These are phyloP conservation scores for Steinernema khuongi DNA, from an alignment of 1,140 invertebrate genomes.

Conservation along the genomic window DNA sequence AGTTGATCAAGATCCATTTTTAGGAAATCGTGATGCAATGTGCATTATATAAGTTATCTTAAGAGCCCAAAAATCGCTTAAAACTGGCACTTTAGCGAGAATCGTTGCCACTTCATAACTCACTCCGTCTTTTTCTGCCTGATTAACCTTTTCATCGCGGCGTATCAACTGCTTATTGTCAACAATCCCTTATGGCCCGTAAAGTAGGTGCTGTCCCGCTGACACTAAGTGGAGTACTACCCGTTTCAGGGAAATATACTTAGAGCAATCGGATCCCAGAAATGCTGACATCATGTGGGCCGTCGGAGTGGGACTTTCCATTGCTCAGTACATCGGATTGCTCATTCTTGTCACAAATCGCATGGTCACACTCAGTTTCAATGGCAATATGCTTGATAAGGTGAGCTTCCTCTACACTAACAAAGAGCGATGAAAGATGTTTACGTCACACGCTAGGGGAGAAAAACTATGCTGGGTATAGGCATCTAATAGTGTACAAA, in stretches of 20 bases:
- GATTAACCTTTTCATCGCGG: background rate
- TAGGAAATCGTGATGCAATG: too few species aligned
- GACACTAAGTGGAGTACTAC: background rate
- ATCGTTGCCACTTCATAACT: background rate
- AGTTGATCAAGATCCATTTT: too few species aligned
- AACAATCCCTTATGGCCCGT: background rate
- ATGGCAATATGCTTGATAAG: background rate
- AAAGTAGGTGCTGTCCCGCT: background rate
- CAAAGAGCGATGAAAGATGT: too few species aligned
- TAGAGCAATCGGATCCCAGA: background rate
- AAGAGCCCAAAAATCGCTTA: too few species aligned
- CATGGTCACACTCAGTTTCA: background rate
- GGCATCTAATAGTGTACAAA: too few species aligned
- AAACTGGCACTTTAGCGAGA: background rate
- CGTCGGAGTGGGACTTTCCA: background rate
- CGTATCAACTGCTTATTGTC: background rate
- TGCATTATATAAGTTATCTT: too few species aligned
- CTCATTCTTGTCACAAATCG: background rate
- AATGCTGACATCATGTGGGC: background rate
- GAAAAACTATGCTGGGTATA: too few species aligned
- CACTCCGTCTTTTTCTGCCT: conserved; percentile 5
- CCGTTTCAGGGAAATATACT: background rate
- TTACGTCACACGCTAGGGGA: too few species aligned
- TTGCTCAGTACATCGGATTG: background rate
- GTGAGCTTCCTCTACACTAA: too few species aligned